Conservation (phyloP, 2,888 invertebrate species). For the Drosophila leonis region DNA sequence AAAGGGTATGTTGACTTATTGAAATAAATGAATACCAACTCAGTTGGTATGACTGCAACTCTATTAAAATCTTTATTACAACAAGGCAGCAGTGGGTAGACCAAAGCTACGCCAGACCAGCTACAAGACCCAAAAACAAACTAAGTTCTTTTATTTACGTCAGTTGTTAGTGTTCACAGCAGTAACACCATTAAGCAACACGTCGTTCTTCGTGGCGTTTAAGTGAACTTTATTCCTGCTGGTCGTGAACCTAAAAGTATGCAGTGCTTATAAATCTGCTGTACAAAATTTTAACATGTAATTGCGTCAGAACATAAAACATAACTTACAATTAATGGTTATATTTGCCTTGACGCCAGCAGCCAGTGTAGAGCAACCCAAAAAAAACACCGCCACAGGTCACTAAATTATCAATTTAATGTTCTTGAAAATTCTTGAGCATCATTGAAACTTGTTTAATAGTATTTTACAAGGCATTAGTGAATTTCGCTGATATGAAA, state of each 20-base stretch:
- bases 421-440: conserved; percentile 56
- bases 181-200: conserved; percentile 4
- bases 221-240: conserved; percentile 31
- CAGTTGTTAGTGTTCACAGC: neutral
- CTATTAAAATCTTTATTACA: conserved; percentile 6
- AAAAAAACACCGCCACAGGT: neutral
- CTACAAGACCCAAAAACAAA: neutral
- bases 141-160: neutral
- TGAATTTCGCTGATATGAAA: neutral
- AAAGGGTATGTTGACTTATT: conserved; percentile 4
- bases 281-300: conserved; percentile 68
- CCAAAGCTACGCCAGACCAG: neutral
- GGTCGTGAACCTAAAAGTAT: conserved; percentile 56
- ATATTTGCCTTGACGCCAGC: neutral
- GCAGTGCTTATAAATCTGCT: conserved; percentile 56
- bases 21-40: neutral
- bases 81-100: neutral
- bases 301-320: conserved; percentile 70
- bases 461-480: conserved; percentile 13
- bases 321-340: conserved; percentile 72
- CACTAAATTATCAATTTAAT: conserved; percentile 65
- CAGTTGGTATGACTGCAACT: neutral
- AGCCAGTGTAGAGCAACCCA: neutral
- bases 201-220: conserved; percentile 9
- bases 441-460: conserved; percentile 35